phyloP scores from a whole-genome alignment of 1,140 invertebrate genomes.

The Triops cancriformis region DNA sequence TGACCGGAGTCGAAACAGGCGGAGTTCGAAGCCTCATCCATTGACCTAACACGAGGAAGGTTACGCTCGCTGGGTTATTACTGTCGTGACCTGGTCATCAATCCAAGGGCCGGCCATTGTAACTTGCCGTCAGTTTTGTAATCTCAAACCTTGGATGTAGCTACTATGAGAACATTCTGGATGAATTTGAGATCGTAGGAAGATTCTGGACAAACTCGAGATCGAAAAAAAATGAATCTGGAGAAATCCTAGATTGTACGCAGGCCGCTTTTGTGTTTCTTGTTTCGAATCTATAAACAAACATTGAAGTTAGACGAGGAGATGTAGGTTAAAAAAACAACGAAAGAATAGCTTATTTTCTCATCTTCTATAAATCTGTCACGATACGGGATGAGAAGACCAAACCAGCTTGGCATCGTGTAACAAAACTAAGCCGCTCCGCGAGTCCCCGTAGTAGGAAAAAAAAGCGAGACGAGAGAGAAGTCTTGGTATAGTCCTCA shows the following conservation, averaged over 20 bases:
- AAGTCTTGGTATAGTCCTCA: slow-evolving; percentile 13
- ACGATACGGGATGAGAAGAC: slow-evolving; percentile 7
- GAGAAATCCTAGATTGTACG: no score
- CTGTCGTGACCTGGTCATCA: background rate
- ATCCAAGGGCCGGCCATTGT: background rate
- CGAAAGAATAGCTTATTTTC: background rate
- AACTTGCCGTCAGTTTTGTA: no score
- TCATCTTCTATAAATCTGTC: slow-evolving; percentile 11
- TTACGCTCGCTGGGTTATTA: background rate
- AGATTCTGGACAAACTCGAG: no score
- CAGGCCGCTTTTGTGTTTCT: background rate
- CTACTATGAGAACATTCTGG: no score
- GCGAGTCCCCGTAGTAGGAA: background rate
- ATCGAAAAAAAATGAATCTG: no score
- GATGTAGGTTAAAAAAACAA: background rate
- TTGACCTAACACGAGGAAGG: background rate
- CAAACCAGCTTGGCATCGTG: background rate
- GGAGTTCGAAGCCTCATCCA: background rate
- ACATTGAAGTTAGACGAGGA: background rate
- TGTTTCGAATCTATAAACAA: background rate
- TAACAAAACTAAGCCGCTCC: background rate
- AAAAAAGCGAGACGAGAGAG: background rate
- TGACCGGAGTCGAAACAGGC: slow-evolving; percentile 9
- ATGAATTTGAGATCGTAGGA: no score
- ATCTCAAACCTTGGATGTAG: no score